Conservation (phyloP, 2,797 vertebrate genomes). For the Syngnathus acus region DNA sequence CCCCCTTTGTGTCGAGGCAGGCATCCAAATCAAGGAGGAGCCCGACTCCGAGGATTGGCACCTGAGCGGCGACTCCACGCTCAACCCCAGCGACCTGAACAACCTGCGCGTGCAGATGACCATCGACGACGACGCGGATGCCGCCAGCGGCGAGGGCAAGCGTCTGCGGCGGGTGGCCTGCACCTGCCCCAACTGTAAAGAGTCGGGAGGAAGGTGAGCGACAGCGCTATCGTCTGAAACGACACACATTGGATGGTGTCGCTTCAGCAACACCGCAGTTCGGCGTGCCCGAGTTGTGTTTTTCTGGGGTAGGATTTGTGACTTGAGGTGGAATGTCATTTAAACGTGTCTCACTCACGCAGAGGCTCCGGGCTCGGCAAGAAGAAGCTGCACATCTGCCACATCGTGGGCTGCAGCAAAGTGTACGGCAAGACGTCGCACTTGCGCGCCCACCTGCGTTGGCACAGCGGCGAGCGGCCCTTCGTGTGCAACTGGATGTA, state of each 20-base stretch:
- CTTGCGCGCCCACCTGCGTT: constrained; percentile 93
- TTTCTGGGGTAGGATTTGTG: no score
- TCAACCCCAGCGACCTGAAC: constrained; percentile 93
- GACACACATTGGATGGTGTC: no score
- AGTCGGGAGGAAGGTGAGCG: constrained; percentile 91
- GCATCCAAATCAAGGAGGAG: constrained; percentile 97
- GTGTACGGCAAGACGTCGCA: constrained; percentile 95
- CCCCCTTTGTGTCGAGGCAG: constrained; percentile 53
- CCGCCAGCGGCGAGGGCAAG: constrained; percentile 86
- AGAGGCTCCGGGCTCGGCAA: constrained; percentile 93
- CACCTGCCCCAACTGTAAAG: constrained; percentile 98
- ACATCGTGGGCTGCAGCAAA: constrained; percentile 83
- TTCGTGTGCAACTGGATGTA: constrained; percentile 98
- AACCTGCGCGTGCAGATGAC: constrained; percentile 87
- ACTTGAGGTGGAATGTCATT: neutral
- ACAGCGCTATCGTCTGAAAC: no score
- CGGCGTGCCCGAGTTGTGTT: no score
- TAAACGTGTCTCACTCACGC: constrained; percentile 19
- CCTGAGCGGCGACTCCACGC: constrained; percentile 87
- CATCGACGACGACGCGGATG: constrained; percentile 88
- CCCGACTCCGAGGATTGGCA: constrained; percentile 97
- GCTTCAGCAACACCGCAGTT: no score
- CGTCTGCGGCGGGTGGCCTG: constrained; percentile 93
- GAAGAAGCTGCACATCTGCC: constrained; percentile 95
- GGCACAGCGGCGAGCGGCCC: constrained; percentile 97